A percentile compares a stretch with the other conserved stretches of the same genome.
Evolutionary conservation across 2,888 invertebrate genomes (phyloP).

Genomic region (Drosophila bunnanda): DNA sequence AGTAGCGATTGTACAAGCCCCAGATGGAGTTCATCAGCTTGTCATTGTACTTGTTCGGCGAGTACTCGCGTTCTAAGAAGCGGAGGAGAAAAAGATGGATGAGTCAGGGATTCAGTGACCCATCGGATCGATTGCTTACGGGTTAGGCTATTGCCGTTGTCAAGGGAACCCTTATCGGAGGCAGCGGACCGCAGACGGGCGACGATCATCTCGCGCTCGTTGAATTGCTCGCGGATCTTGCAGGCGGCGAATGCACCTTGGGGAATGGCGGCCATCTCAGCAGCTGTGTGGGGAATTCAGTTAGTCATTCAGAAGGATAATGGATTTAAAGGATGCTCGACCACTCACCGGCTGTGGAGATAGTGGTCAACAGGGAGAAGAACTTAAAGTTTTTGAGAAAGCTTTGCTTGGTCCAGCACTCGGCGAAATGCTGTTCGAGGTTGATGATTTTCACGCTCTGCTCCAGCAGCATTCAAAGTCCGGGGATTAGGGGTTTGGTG

Average conservation of each 20-base stretch:
- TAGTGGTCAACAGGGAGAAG: conserved; percentile 30
- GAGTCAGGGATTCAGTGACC: conserved; percentile 8
- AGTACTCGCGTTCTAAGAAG: conserved; percentile 87
- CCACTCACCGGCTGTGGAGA: conserved; percentile 50
- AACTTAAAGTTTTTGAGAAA: conserved; percentile 48
- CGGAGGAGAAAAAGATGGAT: conserved; percentile 44
- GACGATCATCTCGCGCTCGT: conserved; percentile 85
- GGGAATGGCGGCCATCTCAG: conserved; percentile 90
- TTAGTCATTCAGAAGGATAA: not conserved
- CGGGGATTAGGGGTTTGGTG: conserved; percentile 1
- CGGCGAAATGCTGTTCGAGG: conserved; percentile 54
- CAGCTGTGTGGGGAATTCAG: conserved; percentile 25
- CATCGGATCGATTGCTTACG: conserved; percentile 67
- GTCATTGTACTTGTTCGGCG: conserved; percentile 92
- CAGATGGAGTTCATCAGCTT: conserved; percentile 96
- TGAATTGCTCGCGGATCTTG: conserved; percentile 87
- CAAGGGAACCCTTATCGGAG: conserved; percentile 79
- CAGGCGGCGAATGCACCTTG: conserved; percentile 90
- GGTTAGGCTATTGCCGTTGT: conserved; percentile 74
- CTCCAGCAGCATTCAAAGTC: conserved; percentile 65
- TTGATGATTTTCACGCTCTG: conserved; percentile 48
- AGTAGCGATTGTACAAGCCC: conserved; percentile 95
- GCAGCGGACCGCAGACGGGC: conserved; percentile 85
- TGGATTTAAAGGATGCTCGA: not conserved
- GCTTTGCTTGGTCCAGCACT: conserved; percentile 43